Percentiles rank a stretch among this genome's conserved stretches.
Conservation (phyloP, 2,888 invertebrate species). For the Hypercompe scribonia region DNA sequence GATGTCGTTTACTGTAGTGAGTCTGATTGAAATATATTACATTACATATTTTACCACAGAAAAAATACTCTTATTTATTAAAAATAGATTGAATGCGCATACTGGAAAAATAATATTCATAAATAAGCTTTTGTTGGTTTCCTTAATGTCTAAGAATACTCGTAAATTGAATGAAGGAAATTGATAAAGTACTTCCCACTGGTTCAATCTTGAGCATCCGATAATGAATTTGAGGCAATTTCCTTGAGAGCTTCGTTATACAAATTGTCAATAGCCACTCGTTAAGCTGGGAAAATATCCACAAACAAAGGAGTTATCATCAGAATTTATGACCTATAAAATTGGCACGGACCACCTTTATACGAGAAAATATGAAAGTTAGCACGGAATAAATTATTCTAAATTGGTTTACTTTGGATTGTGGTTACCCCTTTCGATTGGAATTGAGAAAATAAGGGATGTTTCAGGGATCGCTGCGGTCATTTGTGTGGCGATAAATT, state of each 20-base stretch:
- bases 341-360: conserved; percentile 61
- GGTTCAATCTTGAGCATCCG: conserved; percentile 43
- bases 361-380: conserved; percentile 65
- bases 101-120: background rate
- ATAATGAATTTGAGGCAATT: conserved; percentile 61
- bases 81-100: background rate
- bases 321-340: conserved; percentile 71
- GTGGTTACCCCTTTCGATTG: conserved; percentile 64
- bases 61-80: background rate
- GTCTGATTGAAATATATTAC: background rate
- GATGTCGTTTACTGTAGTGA: background rate
- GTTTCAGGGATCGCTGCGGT: conserved; percentile 54
- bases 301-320: conserved; percentile 68
- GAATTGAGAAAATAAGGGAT: conserved; percentile 59
- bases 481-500: conserved; percentile 56
- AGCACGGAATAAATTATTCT: conserved; percentile 63
- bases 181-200: conserved; percentile 42
- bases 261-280: conserved; percentile 63
- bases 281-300: conserved; percentile 60
- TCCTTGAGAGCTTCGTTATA: conserved; percentile 58
- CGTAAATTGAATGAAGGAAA: conserved; percentile 44
- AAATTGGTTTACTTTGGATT: conserved; percentile 66
- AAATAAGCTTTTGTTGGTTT: conserved; percentile 9
- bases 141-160: conserved; percentile 22
- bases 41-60: background rate